phyloP scores from a whole-genome alignment of 2,797 vertebrate genomes.

The Saxicola maurus region DNA sequence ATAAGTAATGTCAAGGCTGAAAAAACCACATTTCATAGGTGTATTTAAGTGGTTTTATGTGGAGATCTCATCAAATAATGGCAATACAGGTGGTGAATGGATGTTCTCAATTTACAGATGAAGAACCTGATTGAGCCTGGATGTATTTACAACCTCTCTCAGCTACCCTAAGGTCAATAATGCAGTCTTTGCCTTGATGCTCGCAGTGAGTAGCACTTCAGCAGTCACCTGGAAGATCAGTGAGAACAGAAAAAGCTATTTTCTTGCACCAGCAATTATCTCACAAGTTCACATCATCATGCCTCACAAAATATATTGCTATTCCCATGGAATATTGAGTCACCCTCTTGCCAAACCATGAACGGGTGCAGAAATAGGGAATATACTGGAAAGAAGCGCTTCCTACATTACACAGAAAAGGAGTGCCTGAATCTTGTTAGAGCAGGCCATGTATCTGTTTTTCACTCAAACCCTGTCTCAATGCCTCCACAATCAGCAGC shows the following conservation, averaged over 20 bases:
- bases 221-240: not conserved
- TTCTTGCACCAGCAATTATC: not conserved
- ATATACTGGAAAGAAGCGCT: not conserved
- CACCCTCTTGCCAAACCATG: not conserved
- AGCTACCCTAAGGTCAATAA: not conserved
- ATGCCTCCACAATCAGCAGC: not conserved
- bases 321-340: not conserved
- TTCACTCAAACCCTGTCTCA: not conserved
- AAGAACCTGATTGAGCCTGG: not conserved
- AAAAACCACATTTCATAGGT: not conserved
- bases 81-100: not conserved
- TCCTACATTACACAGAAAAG: not conserved
- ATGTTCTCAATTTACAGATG: not conserved
- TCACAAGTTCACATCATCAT: not conserved
- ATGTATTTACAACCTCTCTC: not conserved
- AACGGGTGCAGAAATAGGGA: not conserved
- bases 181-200: not conserved
- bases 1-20: slow-evolving; percentile 17
- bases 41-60: not conserved
- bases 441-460: not conserved
- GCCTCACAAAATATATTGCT: not conserved
- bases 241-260: not conserved
- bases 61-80: not conserved
- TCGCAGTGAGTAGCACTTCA: not conserved
- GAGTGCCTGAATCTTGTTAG: not conserved